phyloP scores from a whole-genome alignment of 2,888 invertebrate species.

The Epinotia brunnichana region DNA sequence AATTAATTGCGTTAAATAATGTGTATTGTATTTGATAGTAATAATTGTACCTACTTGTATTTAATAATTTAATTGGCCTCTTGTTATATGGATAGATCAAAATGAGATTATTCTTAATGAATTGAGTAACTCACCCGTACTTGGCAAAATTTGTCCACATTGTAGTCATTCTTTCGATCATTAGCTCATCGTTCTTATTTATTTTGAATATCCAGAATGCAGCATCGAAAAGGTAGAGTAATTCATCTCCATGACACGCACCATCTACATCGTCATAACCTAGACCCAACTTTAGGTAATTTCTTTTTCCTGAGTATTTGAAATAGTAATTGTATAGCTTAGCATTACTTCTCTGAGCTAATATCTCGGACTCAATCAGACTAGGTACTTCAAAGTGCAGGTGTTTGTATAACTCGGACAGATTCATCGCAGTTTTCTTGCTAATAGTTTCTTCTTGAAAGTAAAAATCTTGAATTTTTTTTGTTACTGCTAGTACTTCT shows the following conservation, averaged over 20 bases:
- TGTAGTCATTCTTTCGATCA: slow-evolving; percentile 52
- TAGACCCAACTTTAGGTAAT: slow-evolving; percentile 62
- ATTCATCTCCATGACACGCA: slow-evolving; percentile 44
- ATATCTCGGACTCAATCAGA: slow-evolving; percentile 49
- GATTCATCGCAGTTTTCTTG: slow-evolving; percentile 46
- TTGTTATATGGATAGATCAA: too few relatives aligned
- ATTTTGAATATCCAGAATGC: too few relatives aligned
- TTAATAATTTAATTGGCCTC: too few relatives aligned
- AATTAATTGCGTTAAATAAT: too few relatives aligned
- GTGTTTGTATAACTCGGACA: slow-evolving; percentile 46
- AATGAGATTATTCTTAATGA: too few relatives aligned
- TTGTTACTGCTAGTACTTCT: slow-evolving; percentile 46
- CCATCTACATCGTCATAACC: slow-evolving; percentile 50
- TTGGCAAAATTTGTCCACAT: slow-evolving; percentile 60
- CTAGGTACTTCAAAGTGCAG: slow-evolving; percentile 56
- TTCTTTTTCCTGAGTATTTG: slow-evolving; percentile 69
- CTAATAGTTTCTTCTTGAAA: slow-evolving; percentile 48
- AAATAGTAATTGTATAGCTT: slow-evolving; percentile 71
- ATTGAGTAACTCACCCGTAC: slow-evolving; percentile 51
- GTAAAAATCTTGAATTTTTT: slow-evolving; percentile 50
- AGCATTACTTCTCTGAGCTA: slow-evolving; percentile 36
- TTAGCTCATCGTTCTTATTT: slow-evolving; percentile 47
- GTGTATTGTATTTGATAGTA: too few relatives aligned
- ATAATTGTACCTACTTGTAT: too few relatives aligned
- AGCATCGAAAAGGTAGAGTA: slow-evolving; percentile 43